Percentiles rank a stretch among this genome's conserved stretches.
These are phyloP conservation scores for Colius striatus DNA, from an alignment of 2,113 vertebrate species.

Conservation along the genomic window DNA sequence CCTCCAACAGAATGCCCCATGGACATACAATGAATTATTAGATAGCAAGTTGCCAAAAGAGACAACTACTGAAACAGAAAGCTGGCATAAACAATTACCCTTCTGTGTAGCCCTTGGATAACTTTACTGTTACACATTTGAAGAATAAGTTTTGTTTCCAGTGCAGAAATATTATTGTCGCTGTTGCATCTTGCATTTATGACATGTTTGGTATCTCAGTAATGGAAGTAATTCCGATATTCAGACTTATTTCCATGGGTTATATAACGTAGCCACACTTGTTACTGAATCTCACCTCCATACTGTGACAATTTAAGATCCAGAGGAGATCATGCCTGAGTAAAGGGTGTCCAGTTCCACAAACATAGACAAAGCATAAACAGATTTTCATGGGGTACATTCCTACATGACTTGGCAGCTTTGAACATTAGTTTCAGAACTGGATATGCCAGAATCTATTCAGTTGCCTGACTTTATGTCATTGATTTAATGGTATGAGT, in stretches of 20 bases:
- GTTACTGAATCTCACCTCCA: neutral
- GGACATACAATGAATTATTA: conserved; percentile 27
- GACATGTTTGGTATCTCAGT: neutral
- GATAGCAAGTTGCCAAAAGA: conserved; percentile 7
- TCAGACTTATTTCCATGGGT: neutral
- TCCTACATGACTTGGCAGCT: neutral
- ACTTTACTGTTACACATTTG: neutral
- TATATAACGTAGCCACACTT: neutral
- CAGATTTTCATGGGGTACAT: neutral
- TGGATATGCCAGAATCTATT: neutral
- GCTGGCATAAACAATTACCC: neutral
- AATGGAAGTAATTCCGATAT: neutral
- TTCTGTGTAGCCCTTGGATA: neutral
- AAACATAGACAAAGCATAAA: neutral
- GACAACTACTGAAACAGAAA: neutral
- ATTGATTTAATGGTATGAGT: neutral
- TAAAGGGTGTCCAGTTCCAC: neutral
- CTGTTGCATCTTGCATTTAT: neutral
- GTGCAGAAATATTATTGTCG: neutral
- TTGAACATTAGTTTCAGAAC: neutral
- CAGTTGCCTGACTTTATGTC: neutral
- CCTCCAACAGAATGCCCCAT: neutral
- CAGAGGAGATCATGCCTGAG: neutral
- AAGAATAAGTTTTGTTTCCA: neutral
- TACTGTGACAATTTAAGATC: neutral